Evolutionary conservation across 2,797 vertebrate species (phyloP).

Genomic region (Anguilla anguilla): DNA sequence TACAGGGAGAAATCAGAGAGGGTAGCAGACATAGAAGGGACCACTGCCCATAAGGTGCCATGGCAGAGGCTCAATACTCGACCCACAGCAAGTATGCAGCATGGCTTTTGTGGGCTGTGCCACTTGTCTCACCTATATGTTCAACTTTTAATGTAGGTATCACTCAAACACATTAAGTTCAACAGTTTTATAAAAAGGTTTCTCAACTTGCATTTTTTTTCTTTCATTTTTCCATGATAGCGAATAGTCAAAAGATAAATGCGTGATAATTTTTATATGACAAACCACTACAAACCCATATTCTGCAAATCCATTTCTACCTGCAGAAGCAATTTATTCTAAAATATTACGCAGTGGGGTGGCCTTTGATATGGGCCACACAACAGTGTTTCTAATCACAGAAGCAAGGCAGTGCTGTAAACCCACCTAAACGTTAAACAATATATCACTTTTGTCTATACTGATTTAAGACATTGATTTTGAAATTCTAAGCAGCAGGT

Average conservation of each 20-base stretch:
- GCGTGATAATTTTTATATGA: not conserved
- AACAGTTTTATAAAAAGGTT: not conserved
- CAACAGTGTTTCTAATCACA: slow-evolving; percentile 54
- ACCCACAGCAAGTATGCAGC: too few relatives aligned
- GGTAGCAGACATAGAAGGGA: not conserved
- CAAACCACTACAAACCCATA: not conserved
- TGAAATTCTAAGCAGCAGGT: not conserved
- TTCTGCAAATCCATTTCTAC: slow-evolving; percentile 5
- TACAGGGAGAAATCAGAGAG: not conserved
- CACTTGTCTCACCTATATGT: too few relatives aligned
- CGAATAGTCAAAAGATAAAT: not conserved
- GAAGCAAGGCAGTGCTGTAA: not conserved
- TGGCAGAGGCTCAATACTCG: not conserved
- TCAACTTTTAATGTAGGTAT: not conserved
- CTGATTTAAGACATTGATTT: too few relatives aligned
- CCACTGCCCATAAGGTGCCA: not conserved
- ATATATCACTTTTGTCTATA: too few relatives aligned
- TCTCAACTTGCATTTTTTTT: not conserved
- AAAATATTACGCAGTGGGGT: not conserved
- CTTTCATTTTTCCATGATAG: not conserved
- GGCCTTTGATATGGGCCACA: slow-evolving; percentile 50
- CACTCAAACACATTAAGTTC: not conserved
- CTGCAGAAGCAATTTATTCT: not conserved
- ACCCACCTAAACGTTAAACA: too few relatives aligned
- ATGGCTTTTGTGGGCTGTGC: too few relatives aligned